Base-by-base conservation (phyloP, 1,140 invertebrate species). In the Archivesica marissinica region DNA sequence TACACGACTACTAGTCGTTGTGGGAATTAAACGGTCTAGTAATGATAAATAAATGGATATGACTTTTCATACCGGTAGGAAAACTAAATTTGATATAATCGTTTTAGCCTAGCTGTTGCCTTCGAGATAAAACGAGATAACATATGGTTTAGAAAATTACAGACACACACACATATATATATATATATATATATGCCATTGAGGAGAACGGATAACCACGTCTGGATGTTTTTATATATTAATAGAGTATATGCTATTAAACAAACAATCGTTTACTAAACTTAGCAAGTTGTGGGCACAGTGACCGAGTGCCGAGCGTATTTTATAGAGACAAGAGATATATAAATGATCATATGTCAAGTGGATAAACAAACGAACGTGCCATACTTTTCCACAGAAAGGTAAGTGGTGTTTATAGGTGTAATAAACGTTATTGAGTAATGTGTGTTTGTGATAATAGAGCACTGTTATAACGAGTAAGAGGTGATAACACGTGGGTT, bases 1-100 rank as follows among this genome's bases (percentile, higher is more conserved):
- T 25, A 20, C 13, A 64, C 30, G 3, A 64, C n/a, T n/a, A n/a
- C n/a, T 64, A 28, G 54, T 28, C 7, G 59, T 64, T 4, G 2
- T 13, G 59, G 59, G 59, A 64, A 64, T 64, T 64, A 64, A 30
- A 25, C 38, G 33, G 59, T 20, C 30, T 64, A 30, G 38, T 64
- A 25, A 64, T 35, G 38, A 64, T 64, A 35, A 33, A 64, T 64
- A 64, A 64, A 35, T 64, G 59, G 59, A 64, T 64, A 64, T 64
- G 59, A 64, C 1, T 25, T 64, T 64, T 64, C 59, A 64, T 64
- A 35, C 13, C 59, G n/a, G 25, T 35, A 28, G 30, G 59, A 64
- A 35, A 64, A 64, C 47, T 38, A 11, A 23, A 72, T 50, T 72
- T 44, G 38, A 72, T 41, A 1, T 35, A 44, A 72, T 72, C 33